Evolutionary conservation across 35 echinoderm and acorn worm species (phyloP), one percentile per base, ranked within the genome.

Genomic region (Apostichopus californicus): DNA sequence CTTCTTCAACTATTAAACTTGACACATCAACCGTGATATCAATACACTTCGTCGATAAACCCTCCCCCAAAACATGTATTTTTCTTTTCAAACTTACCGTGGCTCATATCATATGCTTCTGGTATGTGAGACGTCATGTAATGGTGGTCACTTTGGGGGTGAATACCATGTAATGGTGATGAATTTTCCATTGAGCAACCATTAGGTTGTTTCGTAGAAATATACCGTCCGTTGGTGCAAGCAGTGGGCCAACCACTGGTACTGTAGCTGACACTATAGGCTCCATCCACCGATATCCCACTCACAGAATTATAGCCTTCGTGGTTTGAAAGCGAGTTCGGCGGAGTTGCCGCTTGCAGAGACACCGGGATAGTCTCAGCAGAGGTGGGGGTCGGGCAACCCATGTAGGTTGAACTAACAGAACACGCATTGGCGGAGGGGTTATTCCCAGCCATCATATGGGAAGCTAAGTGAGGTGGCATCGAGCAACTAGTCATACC

Each of bases 401-500:
- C 89, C 89, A 91, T 91, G 54, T 91, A 91, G 73, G 72, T 73
- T 54, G 89, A 91, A 77, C 89, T 91, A 11, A 95, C 94, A 17
- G 96, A 91, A 93, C 94, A 98, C 9, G 90, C 79, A 34, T 91
- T 94, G 18, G 71, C 82, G 15, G 92, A 89, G 18, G 86, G 94
- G n/a, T 55, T 87, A 56, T 77, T 88, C 6, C 56, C 83, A 34
- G 61, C 86, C 83, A 90, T 83, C 73, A 91, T 91, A 54, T 93
- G 95, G 55, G 86, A 77, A 23, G 92, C 81, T 68, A 93, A 79
- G n/a, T 93, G 92, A 53, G 94, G 90, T 55, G 94, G 90, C 64
- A 93, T 91, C 25, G 92, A 90, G 6, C 80, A 90, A 65, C 92
- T 87, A 61, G 93, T 82, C 94, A 95, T 98, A 34, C 92, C 90